Conservation (phyloP, 2,797 vertebrate species). For the Cheirogaleus major region DNA sequence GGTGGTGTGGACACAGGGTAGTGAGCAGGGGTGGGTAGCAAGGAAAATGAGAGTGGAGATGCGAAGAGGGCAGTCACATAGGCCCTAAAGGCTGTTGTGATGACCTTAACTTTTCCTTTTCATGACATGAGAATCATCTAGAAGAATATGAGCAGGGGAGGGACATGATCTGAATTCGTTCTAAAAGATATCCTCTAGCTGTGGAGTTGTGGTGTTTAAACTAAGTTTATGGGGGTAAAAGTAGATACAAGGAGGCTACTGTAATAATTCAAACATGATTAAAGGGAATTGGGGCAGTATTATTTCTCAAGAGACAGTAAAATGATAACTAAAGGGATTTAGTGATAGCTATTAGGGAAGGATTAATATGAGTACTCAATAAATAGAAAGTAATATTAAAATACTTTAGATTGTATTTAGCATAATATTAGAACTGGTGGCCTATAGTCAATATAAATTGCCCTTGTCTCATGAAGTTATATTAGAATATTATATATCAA, state of each 20-base stretch:
- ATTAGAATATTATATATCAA: background rate
- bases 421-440: background rate
- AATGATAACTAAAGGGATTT: background rate
- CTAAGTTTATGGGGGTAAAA: background rate
- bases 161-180: background rate
- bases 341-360: background rate
- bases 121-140: background rate
- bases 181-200: background rate
- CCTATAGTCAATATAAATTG: background rate
- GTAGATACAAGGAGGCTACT: background rate
- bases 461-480: background rate
- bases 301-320: background rate
- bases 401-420: background rate
- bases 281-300: background rate
- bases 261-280: background rate
- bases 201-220: background rate
- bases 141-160: background rate
- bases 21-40: background rate
- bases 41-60: background rate
- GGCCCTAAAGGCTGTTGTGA: too few relatives aligned
- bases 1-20: background rate
- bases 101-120: too few relatives aligned
- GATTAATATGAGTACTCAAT: background rate
- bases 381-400: background rate
- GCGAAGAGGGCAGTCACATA: background rate